phyloP scores from a whole-genome alignment of 2,797 vertebrate genomes.

The Ceryle rudis region DNA sequence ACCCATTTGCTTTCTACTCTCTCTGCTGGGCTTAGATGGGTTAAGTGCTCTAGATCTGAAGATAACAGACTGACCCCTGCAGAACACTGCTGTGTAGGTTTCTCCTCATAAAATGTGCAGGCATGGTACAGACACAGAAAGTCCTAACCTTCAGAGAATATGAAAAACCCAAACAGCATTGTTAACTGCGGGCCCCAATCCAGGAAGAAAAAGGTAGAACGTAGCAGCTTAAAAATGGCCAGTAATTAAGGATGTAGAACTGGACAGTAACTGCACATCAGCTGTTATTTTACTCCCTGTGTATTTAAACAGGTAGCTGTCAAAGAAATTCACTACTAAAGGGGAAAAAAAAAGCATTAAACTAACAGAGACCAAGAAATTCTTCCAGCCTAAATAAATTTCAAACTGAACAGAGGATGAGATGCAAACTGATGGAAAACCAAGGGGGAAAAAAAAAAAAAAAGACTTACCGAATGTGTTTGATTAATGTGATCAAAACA shows the following conservation, averaged over 20 bases:
- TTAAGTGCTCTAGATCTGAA: not conserved
- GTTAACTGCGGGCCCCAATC: not conserved
- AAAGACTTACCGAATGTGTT: constrained; percentile 84
- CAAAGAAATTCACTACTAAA: not conserved
- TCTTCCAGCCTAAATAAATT: not conserved
- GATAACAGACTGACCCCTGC: not conserved
- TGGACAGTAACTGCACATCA: not conserved
- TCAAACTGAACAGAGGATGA: not conserved
- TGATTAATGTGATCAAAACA: constrained; percentile 77
- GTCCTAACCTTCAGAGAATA: not conserved
- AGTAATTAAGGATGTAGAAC: not conserved
- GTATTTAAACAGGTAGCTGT: not conserved
- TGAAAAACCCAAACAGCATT: not conserved
- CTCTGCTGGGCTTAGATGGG: not conserved
- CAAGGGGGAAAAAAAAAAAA: not conserved
- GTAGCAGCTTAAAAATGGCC: not conserved
- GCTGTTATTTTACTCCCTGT: not conserved
- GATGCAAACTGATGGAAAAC: not conserved
- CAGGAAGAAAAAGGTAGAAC: not conserved
- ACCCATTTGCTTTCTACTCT: not conserved
- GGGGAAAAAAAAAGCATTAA: not conserved
- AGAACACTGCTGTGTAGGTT: rapidly evolving
- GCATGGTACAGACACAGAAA: not conserved
- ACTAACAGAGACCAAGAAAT: not conserved
- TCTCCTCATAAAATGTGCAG: not conserved